Percentiles rank a stretch among this genome's conserved stretches.
These are phyloP conservation scores for Varanus komodoensis DNA, from an alignment of 2,113 vertebrate species.

Conservation along the genomic window DNA sequence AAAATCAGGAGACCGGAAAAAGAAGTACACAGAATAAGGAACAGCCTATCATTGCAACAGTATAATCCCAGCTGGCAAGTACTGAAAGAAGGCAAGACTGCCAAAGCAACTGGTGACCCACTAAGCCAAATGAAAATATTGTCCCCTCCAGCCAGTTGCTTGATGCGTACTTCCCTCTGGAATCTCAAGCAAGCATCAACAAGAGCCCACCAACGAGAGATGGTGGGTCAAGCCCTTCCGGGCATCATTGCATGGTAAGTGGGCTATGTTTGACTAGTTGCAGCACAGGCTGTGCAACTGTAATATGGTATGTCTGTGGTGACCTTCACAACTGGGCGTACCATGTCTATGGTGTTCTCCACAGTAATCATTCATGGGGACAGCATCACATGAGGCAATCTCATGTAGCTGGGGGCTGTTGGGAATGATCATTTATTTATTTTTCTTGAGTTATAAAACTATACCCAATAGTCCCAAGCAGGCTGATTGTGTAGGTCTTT, in stretches of 20 bases:
- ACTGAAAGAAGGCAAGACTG: not conserved
- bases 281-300: not conserved
- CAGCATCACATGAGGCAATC: not conserved
- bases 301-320: not conserved
- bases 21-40: not conserved
- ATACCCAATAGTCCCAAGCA: too few relatives aligned
- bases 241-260: rapidly evolving
- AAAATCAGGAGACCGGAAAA: not conserved
- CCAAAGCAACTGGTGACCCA: not conserved
- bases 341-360: too few relatives aligned
- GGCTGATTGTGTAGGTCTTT: not conserved
- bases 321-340: not conserved
- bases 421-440: not conserved
- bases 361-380: not conserved
- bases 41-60: rapidly evolving
- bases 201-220: not conserved
- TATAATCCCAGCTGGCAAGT: not conserved
- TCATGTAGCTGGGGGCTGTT: not conserved
- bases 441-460: too few relatives aligned
- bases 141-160: not conserved
- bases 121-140: not conserved
- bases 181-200: not conserved
- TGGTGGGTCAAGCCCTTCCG: not conserved
- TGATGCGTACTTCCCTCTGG: not conserved
- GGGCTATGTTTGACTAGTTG: rapidly evolving